Conservation (phyloP, 2,113 vertebrate genomes). For the Centropus unirufus region DNA sequence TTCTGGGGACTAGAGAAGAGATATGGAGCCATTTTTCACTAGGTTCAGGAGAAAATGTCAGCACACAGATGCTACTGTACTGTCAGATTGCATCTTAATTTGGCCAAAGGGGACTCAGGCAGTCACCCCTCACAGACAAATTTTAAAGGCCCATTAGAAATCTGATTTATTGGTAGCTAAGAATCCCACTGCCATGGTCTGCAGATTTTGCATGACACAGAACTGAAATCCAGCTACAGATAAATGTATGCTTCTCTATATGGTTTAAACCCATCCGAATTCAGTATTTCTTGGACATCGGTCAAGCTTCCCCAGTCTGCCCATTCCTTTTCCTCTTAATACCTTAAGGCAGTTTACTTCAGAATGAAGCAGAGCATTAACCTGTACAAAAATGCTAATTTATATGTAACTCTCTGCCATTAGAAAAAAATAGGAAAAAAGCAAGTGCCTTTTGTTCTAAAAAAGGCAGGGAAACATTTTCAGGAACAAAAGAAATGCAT, state of each 20-base stretch:
- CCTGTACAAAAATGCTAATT: conserved; percentile 69
- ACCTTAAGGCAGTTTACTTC: conserved; percentile 74
- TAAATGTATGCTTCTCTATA: conserved; percentile 40
- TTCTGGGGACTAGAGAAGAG: conserved; percentile 65
- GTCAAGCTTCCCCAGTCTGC: neutral
- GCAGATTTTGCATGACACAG: conserved; percentile 38
- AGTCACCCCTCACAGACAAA: conserved; percentile 67
- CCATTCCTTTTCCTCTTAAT: conserved; percentile 22
- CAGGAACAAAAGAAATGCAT: conserved; percentile 78
- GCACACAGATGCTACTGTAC: conserved; percentile 73
- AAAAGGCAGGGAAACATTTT: conserved; percentile 46
- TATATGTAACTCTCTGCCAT: conserved; percentile 29
- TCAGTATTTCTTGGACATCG: conserved; percentile 43
- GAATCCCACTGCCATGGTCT: conserved; percentile 45
- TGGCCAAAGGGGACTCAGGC: conserved; percentile 68
- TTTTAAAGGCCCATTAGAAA: conserved; percentile 75
- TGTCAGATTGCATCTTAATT: conserved; percentile 77
- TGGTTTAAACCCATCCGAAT: conserved; percentile 57
- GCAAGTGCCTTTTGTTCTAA: conserved; percentile 69
- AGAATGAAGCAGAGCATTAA: conserved; percentile 67
- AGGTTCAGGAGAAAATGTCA: conserved; percentile 80
- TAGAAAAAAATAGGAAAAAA: neutral
- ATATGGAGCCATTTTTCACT: conserved; percentile 80
- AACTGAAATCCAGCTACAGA: conserved; percentile 63
- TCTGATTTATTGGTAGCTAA: conserved; percentile 61